Evolutionary conservation across 1,140 invertebrate genomes (phyloP).

Genomic region (Macrotrachela quadricornifera): DNA sequence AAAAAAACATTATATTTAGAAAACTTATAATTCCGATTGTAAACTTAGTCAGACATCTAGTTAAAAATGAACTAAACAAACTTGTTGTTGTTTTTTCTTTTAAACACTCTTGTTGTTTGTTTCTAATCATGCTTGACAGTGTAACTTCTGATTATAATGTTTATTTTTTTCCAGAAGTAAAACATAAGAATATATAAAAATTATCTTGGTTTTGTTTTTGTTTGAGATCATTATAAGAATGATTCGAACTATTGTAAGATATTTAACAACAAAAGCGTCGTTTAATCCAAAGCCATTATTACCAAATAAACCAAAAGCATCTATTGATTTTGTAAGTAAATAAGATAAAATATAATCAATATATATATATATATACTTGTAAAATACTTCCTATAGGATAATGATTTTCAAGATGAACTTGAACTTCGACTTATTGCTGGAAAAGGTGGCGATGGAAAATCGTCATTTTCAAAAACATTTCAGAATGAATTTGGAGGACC

Average conservation of each 20-base stretch:
- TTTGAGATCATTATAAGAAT: too few relatives aligned
- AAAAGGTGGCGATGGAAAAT: slow-evolving; percentile 68
- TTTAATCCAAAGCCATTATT: background rate
- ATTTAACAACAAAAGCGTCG: slow-evolving; percentile 10
- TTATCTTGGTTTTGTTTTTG: too few relatives aligned
- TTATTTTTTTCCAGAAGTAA: too few relatives aligned
- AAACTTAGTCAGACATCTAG: too few relatives aligned
- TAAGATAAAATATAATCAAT: background rate
- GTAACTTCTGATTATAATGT: too few relatives aligned
- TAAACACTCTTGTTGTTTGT: too few relatives aligned
- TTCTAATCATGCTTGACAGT: too few relatives aligned
- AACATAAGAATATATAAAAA: too few relatives aligned
- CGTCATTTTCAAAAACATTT: slow-evolving; percentile 57
- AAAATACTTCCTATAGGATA: too few relatives aligned
- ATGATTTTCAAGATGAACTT: too few relatives aligned
- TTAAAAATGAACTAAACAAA: slow-evolving; percentile 6
- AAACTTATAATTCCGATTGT: slow-evolving; percentile 52
- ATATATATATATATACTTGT: background rate
- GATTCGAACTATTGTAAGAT: too few relatives aligned
- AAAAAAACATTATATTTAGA: slow-evolving; percentile 38
- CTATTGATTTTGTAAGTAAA: background rate
- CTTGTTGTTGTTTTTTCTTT: slow-evolving; percentile 8
- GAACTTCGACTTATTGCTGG: slow-evolving; percentile 43
- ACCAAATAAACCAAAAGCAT: background rate
- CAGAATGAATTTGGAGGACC: slow-evolving; percentile 68